Percentiles rank a stretch among this genome's conserved stretches.
phyloP scores from a whole-genome alignment of 2,888 invertebrate species.

The Candidula unifasciata region DNA sequence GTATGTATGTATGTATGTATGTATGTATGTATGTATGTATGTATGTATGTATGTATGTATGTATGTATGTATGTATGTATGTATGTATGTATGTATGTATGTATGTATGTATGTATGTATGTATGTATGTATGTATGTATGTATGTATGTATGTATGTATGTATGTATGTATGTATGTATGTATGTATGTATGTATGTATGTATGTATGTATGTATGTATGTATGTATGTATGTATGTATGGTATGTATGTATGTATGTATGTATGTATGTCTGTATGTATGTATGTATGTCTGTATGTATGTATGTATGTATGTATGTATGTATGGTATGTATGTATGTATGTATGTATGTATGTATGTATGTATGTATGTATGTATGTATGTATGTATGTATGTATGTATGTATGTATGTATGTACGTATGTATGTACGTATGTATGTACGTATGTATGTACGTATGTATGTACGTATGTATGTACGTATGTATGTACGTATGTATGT shows the following conservation, averaged over 20 bases:
- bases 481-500: neutral
- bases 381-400: slow-evolving; percentile 8
- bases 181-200: too few species aligned
- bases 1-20: neutral
- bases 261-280: neutral
- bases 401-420: neutral
- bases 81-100: neutral
- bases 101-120: neutral
- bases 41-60: neutral
- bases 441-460: neutral
- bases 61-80: neutral
- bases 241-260: neutral
- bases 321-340: slow-evolving; percentile 8
- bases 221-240: too few species aligned
- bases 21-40: neutral
- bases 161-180: too few species aligned
- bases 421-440: neutral
- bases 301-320: neutral
- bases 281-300: neutral
- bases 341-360: slow-evolving; percentile 8
- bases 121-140: neutral
- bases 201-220: too few species aligned
- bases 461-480: neutral
- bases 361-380: slow-evolving; percentile 8
- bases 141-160: too few species aligned